Evolutionary conservation across 2,797 vertebrate genomes (phyloP).

Genomic region (Centroberyx gerrardi): DNA sequence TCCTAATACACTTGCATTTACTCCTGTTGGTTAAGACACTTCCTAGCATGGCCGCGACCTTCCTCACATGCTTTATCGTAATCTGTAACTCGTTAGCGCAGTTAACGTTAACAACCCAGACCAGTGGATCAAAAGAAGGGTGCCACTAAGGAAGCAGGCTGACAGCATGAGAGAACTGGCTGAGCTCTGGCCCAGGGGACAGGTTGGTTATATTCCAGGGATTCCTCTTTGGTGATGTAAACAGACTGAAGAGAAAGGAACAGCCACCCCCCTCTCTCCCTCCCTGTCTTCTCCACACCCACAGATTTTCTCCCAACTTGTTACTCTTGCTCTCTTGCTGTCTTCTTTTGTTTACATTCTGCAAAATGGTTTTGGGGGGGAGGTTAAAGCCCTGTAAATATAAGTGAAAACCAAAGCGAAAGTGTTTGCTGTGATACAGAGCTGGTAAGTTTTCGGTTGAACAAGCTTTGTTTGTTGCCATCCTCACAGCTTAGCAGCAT

Average conservation of each 20-base stretch:
- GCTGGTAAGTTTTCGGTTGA: slow-evolving; percentile 25
- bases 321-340: slow-evolving; percentile 43
- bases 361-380: slow-evolving; percentile 18
- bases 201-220: slow-evolving; percentile 61
- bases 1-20: neutral
- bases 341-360: slow-evolving; percentile 73
- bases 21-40: neutral
- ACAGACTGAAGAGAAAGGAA: slow-evolving; percentile 41
- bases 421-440: neutral
- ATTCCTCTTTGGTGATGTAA: slow-evolving; percentile 77
- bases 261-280: slow-evolving; percentile 21
- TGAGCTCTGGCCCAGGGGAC: slow-evolving; percentile 31
- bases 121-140: neutral
- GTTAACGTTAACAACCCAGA: neutral
- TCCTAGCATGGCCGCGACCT: neutral
- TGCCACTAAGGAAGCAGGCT: slow-evolving; percentile 1
- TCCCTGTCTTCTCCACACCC: slow-evolving; percentile 51
- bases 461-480: slow-evolving; percentile 62
- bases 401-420: slow-evolving; percentile 54
- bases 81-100: neutral
- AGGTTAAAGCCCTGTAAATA: slow-evolving; percentile 8
- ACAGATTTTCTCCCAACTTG: slow-evolving; percentile 36
- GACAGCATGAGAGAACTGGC: slow-evolving; percentile 36
- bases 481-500: slow-evolving; percentile 47
- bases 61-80: slow-evolving; percentile 7